phyloP scores from a whole-genome alignment of 2,797 vertebrate genomes.

The Etheostoma nigrum region DNA sequence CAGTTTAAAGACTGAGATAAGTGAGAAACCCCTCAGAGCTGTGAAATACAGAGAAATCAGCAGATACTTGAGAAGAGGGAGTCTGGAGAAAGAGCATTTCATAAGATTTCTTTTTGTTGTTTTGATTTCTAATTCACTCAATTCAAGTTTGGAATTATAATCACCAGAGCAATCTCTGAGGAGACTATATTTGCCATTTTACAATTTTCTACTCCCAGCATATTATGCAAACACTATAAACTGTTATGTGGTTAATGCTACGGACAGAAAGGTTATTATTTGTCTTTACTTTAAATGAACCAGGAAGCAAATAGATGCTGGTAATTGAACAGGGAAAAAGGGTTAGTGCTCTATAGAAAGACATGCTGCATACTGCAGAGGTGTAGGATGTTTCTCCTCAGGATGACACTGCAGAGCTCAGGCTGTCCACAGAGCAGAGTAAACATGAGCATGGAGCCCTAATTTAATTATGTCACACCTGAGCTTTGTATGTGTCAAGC shows the following conservation, averaged over 20 bases:
- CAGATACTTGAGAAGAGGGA: slow-evolving; percentile 15
- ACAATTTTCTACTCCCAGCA: neutral
- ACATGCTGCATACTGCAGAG: slow-evolving; percentile 21
- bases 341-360: neutral
- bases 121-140: slow-evolving; percentile 23
- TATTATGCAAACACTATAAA: neutral
- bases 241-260: slow-evolving; percentile 3
- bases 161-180: neutral
- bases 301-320: neutral
- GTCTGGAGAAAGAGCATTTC: slow-evolving; percentile 12
- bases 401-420: slow-evolving; percentile 55
- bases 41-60: slow-evolving; percentile 32
- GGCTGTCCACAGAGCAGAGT: slow-evolving; percentile 25
- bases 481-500: slow-evolving; percentile 55
- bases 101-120: slow-evolving; percentile 40
- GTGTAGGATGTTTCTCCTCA: slow-evolving; percentile 36
- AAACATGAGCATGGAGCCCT: slow-evolving; percentile 15
- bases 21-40: slow-evolving; percentile 57
- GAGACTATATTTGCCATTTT: neutral
- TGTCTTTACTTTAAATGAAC: slow-evolving; percentile 9
- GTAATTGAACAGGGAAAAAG: neutral
- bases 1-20: slow-evolving; percentile 49
- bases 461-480: slow-evolving; percentile 57
- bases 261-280: neutral
- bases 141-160: slow-evolving; percentile 11